Evolutionary conservation across 2,888 invertebrate genomes (phyloP).

Genomic region (Mythimna vitellina): DNA sequence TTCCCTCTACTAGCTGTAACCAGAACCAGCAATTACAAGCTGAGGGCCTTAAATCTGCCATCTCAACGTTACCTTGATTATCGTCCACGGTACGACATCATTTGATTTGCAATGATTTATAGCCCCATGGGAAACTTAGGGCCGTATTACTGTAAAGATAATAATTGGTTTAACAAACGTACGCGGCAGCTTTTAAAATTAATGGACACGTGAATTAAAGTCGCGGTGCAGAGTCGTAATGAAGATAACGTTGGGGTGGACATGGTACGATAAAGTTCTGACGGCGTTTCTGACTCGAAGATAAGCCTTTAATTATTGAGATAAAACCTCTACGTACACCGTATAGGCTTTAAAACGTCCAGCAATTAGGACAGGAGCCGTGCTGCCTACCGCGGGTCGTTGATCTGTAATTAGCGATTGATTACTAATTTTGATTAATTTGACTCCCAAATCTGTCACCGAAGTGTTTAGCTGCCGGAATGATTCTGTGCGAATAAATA

Average conservation of each 20-base stretch:
- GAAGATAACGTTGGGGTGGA: conserved; percentile 86
- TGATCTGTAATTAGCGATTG: conserved; percentile 65
- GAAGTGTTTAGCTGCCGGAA: conserved; percentile 28
- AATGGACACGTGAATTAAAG: conserved; percentile 88
- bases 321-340: conserved; percentile 74
- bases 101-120: conserved; percentile 87
- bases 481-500: conserved; percentile 21
- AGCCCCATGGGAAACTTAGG: conserved; percentile 74
- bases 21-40: conserved; percentile 73
- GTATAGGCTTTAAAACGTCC: conserved; percentile 73
- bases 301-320: conserved; percentile 88
- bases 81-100: conserved; percentile 71
- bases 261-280: conserved; percentile 84
- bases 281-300: conserved; percentile 83
- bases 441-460: conserved; percentile 42
- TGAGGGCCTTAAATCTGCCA: conserved; percentile 74
- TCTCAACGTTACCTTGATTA: conserved; percentile 73
- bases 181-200: conserved; percentile 86
- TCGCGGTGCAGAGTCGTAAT: conserved; percentile 84
- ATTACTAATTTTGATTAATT: conserved; percentile 61
- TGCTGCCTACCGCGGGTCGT: conserved; percentile 50
- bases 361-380: conserved; percentile 70
- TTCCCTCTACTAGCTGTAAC: conserved; percentile 57
- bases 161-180: conserved; percentile 84
- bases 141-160: conserved; percentile 80